Evolutionary conservation across 2,113 vertebrate genomes (phyloP).

Genomic region (Chionis minor): DNA sequence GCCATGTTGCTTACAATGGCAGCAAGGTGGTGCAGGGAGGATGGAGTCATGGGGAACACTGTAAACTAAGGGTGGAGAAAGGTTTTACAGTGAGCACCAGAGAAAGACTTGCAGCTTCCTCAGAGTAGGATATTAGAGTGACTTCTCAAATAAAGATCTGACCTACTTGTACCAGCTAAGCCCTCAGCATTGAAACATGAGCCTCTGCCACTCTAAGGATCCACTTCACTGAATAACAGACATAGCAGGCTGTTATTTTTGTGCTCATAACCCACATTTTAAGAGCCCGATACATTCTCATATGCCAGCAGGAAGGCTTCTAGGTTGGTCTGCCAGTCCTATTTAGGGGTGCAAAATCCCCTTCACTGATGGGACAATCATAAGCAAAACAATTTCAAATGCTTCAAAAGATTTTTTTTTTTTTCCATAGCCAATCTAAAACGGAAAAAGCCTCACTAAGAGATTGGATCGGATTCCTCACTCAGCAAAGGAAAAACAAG

Average conservation of each 20-base stretch:
- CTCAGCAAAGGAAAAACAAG: slow-evolving; percentile 15
- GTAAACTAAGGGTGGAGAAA: neutral
- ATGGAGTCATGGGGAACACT: too few relatives aligned
- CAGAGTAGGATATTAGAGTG: neutral
- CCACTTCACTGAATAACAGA: neutral
- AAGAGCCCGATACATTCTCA: neutral
- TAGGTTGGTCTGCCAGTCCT: neutral
- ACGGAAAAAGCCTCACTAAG: neutral
- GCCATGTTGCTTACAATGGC: neutral
- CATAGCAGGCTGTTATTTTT: neutral
- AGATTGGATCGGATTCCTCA: neutral
- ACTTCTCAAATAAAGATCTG: neutral
- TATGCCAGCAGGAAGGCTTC: neutral
- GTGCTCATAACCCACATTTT: neutral
- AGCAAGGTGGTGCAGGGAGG: neutral
- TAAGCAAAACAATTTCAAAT: neutral
- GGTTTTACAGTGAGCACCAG: neutral
- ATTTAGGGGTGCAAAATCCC: neutral
- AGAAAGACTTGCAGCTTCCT: neutral
- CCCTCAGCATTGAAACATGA: neutral
- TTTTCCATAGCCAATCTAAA: neutral
- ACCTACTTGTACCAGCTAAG: neutral
- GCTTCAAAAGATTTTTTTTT: neutral
- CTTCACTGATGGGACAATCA: neutral
- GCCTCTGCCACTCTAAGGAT: neutral